Percentiles rank a stretch among this genome's conserved stretches.
phyloP scores from a whole-genome alignment of 2,888 invertebrate genomes.

The Cordilura impudica region DNA sequence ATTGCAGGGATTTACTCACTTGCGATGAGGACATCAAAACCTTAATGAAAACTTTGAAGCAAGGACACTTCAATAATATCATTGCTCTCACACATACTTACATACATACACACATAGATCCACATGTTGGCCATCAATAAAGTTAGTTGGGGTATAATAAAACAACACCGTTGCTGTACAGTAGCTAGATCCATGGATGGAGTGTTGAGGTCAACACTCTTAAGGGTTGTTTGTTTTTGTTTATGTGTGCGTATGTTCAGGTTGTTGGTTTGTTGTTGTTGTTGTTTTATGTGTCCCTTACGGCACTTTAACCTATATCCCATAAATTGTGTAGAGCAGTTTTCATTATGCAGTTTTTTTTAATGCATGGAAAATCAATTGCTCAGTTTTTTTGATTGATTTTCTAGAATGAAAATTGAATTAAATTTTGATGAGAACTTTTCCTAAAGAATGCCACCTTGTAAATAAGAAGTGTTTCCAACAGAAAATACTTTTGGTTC shows the following conservation, averaged over 20 bases:
- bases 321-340: conserved; percentile 13
- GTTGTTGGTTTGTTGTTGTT: neutral
- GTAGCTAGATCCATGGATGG: neutral
- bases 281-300: conserved; percentile 15
- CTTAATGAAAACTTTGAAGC: conserved; percentile 43
- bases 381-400: neutral
- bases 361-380: neutral
- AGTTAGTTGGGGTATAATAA: neutral
- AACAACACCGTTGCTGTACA: neutral
- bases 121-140: conserved; percentile 1
- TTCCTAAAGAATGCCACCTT: no score
- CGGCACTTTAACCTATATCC: conserved; percentile 36
- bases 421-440: no score
- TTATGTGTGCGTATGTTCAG: neutral
- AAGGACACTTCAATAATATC: conserved; percentile 40
- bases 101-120: neutral
- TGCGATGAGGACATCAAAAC: conserved; percentile 35
- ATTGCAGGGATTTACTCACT: conserved; percentile 44
- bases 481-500: no score
- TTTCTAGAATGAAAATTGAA: no score
- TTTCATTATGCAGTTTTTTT: neutral
- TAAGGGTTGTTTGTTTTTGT: conserved; percentile 5
- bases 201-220: conserved; percentile 50
- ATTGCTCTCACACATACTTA: conserved; percentile 1
- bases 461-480: no score